phyloP scores from a whole-genome alignment of 37 sponge, comb jelly and placozoan species.

The Spongilla lacustris region DNA sequence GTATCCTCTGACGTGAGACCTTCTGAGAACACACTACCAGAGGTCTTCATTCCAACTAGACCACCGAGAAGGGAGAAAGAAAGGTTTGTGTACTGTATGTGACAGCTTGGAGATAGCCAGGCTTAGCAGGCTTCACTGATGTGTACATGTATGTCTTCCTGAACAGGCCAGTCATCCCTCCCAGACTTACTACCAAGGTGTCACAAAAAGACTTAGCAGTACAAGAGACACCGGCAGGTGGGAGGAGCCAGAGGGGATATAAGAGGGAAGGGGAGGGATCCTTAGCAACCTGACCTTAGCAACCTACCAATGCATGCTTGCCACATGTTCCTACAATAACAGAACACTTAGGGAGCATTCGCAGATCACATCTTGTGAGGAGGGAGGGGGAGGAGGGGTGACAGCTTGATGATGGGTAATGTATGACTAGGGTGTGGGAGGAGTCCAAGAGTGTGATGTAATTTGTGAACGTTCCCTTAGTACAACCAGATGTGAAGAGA shows the following conservation, averaged over 20 bases:
- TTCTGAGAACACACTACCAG: not conserved
- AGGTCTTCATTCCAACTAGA: not conserved
- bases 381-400: too few relatives aligned
- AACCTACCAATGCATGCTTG: not conserved
- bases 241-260: not conserved
- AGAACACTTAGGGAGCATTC: too few relatives aligned
- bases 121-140: too few relatives aligned
- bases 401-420: too few relatives aligned
- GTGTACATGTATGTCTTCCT: not conserved
- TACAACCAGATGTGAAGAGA: not conserved
- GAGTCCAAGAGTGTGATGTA: too few relatives aligned
- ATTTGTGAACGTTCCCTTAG: not conserved
- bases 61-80: conserved; percentile 6
- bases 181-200: not conserved
- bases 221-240: not conserved
- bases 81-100: not conserved
- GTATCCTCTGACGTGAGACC: not conserved
- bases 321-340: too few relatives aligned
- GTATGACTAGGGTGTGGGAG: too few relatives aligned
- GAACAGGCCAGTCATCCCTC: not conserved
- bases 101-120: too few relatives aligned
- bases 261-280: not conserved
- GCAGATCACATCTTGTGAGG: too few relatives aligned
- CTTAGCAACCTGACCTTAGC: not conserved
- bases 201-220: not conserved